Evolutionary conservation across 2,113 vertebrate genomes (phyloP), one percentile per base, ranked within the genome.

Genomic region (Microtus ochrogaster): DNA sequence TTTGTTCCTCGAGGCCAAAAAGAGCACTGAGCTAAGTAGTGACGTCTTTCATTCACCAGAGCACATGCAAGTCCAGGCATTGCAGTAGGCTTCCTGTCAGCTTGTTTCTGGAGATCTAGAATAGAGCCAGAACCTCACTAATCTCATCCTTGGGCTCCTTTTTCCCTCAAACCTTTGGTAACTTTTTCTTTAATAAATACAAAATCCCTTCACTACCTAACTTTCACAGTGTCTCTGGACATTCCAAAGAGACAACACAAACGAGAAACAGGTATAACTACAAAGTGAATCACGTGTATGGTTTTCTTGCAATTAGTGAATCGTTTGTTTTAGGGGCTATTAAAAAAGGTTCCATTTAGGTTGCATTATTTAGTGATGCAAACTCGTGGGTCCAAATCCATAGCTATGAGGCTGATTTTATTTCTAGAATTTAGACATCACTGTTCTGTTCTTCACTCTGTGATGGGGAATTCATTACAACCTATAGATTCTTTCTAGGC

Each of bases 251-350:
- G 36, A 89, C 83, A 55, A 63, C 17, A 85, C 63, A 94, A 91
- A 91, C 52, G 36, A 84, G 83, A 96, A 96, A 61, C 44, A 41
- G 26, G 22, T 44, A 41, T 63, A 39, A 52, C 66, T 87, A 78
- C 74, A 55, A 96, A 88, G 44, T 90, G 65, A 96, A 72, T 72
- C 92, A 86, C 91, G 19, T 85, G 22, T 85, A 86, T 89, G 39
- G 5, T 90, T 28, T 47, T 84, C 49, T 94, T 91, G n/a, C 19
- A 68, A 28, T 83, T 84, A 89, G 84, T 41, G 70, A 72, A 95
- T 3, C 89, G 39, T 58, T 95, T 66, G 47, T 91, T 91, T 78
- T 73, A 52, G n/a, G 58, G 81, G 16, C 70, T 91, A 81, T 87
- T 91, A 41, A 90, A 83, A 33, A 90, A 52, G 39, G 14, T 90